Conservation (phyloP, 1,140 invertebrate genomes). For the Lepidotrigona ventralis region DNA sequence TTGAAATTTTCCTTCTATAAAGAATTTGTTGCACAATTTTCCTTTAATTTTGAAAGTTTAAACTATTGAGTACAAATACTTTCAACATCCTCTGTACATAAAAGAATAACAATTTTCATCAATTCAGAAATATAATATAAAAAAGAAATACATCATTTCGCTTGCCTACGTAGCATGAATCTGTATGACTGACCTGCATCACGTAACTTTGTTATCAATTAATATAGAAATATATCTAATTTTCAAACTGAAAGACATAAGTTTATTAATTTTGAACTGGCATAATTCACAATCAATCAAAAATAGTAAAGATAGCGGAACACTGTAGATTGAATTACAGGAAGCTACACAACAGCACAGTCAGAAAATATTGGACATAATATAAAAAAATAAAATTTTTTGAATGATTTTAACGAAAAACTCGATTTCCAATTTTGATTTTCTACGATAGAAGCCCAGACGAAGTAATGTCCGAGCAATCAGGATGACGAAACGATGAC, state of each 20-base stretch:
- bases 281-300: neutral
- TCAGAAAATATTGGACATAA: conserved; percentile 51
- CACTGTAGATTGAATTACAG: neutral
- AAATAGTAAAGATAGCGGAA: conserved; percentile 46
- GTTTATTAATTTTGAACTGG: neutral
- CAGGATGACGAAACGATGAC: conserved; percentile 64
- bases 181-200: neutral
- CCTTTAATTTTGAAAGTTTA: too few species aligned
- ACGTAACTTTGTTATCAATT: neutral
- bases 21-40: too few species aligned
- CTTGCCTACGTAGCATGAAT: neutral
- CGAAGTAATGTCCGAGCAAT: conserved; percentile 57
- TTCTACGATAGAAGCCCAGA: conserved; percentile 17
- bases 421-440: conserved; percentile 48
- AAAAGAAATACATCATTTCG: neutral
- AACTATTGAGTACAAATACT: too few species aligned
- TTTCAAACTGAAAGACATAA: neutral
- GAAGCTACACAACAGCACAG: neutral
- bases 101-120: neutral
- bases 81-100: too few species aligned
- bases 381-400: too few species aligned
- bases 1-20: too few species aligned
- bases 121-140: neutral
- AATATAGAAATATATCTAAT: neutral
- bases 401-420: too few species aligned